Base-by-base conservation (phyloP, 2,113 vertebrate species). In the Nettapus auritus region DNA sequence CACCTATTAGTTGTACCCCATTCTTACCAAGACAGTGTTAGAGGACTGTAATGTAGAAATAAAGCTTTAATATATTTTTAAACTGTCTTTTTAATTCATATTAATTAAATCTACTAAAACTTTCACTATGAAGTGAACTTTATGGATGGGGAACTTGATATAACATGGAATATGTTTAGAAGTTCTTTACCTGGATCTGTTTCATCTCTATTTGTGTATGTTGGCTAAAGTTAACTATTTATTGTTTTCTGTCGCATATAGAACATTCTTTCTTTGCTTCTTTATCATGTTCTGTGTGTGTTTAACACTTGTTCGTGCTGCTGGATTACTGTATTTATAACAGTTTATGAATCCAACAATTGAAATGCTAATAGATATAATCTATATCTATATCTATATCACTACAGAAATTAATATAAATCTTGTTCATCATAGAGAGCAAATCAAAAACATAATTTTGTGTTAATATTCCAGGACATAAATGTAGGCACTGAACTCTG, bases 1-100 rank as follows among this genome's bases (percentile, higher is more conserved):
- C 26, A 33, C 6, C 26, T 63, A 8, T 40, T 56, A 40, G 34
- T 48, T 3, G 2, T 63, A 18, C 7, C 4, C 0, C 44, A 13
- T 50, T 79, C 56, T 67, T 85, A 74, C 18, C 20, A 16, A 5
- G 13, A 29, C 26, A 53, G 28, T 31, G 21, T 21, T 38, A 75
- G 56, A 78, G 60, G 25, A 70, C 3, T 6, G 19, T 34, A 82
- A 78, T 57, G 17, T 1, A 56, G 50, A 74, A 82, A 62, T 56
- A 42, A 78, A 66, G 8, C 17, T 70, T 84, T 31, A 57, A 46
- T 53, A 15, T 11, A 40, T 66, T 62, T 84, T 83, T 73, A 11
- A 87, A 56, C 22, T 66, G 16, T 22, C 25, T 59, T 84, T 66
- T n/a, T 2, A 66, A 63, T 80, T 76, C 2, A 9, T 48, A 6